Base-by-base conservation (phyloP, 2,797 vertebrate species). In the Ambastaia sidthimunki region DNA sequence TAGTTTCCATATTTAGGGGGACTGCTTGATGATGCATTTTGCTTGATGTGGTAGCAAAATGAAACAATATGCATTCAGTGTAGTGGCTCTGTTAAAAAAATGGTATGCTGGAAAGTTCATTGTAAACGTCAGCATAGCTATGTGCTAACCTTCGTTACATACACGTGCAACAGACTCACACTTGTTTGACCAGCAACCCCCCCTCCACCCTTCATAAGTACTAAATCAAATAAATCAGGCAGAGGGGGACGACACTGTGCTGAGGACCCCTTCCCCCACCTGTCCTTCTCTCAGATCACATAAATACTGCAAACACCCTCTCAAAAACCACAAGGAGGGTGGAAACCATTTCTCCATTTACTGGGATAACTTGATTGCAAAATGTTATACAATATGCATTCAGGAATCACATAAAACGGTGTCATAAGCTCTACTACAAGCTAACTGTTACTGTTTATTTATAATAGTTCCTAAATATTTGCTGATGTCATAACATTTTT, bases 81-180 rank as follows among this genome's bases (percentile, higher is more conserved):
- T 16, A 79, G 80, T 82, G 84, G 70, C 59, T 63, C 55, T 83
- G 19, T 55, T 89, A 75, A 87, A 84, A 86, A 89, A 91, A n/a
- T 85, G 74, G 18, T 76, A 84, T 25, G 1, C 71, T 18, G n/a
- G n/a, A 91, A 89, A 92, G 86, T 89, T 90, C 89, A 90, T 74
- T 18, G 74, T 80, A 69, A 74, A 47, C 70, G 75, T 83, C 71
- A 85, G 78, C 79, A 34, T 3, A 12, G 48, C 68, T 82, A 71
- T 77, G 55, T 80, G 19, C 78, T 74, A 67, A 73, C 47, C 68
- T 48, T 28, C 71, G 0, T 18, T 70, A 74, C 18, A 55, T 21
- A 69, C 68, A 65, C 18, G 74, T 23, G 57, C 71, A 78, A 80
- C 65, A 62, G 54, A 76, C 72, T 76, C 67, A 71, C 60, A 71